Evolutionary conservation across 2,113 vertebrate genomes (phyloP), one percentile per base, ranked within the genome.

Genomic region (Pygoscelis adeliae): DNA sequence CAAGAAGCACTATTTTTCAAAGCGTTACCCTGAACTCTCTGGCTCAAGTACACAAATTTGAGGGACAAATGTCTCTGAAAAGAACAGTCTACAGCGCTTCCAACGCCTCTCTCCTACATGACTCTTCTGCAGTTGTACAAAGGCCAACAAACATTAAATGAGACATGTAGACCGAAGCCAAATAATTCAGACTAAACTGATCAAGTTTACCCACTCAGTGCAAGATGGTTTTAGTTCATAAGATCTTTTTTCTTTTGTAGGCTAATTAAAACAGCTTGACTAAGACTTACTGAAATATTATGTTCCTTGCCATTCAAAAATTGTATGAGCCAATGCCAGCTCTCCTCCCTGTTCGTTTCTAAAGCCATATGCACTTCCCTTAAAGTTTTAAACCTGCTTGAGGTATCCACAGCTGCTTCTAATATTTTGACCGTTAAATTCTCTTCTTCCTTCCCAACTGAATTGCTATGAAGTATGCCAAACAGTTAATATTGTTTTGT

Each of bases 341-440:
- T 63, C 59, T 78, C 63, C 63, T 93, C 77, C 92, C 73, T 81
- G 73, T 17, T 92, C 42, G 5, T 25, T 92, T 97, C 94, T 94
- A 96, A 97, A 98, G 81, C 90, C 96, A 98, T 79, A 97, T 88
- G 89, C 82, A 77, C 77, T 59, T 89, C 76, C 94, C 96, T 97
- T 98, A 98, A 97, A 96, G 74, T 86, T 95, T 97, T 96, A 96
- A 98, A 98, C 97, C 93, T 98, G 96, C 90, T 98, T 97, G 93
- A 98, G 94, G 91, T 98, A 97, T 91, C 87, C 94, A 98, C 97
- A 98, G 98, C 98, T 99, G 98, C 96, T 98, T 98, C 95, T 97
- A 98, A 98, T 98, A 97, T 95, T 96, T 94, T 92, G 84, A 97
- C 91, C 40, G 18, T 96, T 97, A 97, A 97, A 92, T 81, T 94